Conservation (phyloP, 2,113 vertebrate genomes). For the Ciconia boyciana region DNA sequence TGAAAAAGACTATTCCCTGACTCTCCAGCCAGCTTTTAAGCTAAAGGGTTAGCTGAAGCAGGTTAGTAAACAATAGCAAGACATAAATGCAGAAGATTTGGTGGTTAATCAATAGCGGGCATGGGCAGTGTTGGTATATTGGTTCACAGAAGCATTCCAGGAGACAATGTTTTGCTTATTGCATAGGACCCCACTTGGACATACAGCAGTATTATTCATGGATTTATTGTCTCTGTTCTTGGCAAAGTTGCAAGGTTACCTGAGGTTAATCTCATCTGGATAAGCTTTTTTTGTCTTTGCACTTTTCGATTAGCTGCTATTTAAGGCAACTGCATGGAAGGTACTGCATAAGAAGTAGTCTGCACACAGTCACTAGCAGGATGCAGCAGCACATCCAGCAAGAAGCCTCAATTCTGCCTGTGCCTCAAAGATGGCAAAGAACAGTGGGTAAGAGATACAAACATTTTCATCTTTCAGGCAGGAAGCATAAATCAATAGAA, state of each 20-base stretch:
- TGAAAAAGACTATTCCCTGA: background rate
- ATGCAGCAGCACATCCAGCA: background rate
- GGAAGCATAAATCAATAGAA: background rate
- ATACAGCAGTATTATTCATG: background rate
- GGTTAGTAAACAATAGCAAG: background rate
- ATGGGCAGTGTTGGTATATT: background rate
- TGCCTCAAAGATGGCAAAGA: background rate
- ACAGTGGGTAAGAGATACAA: background rate
- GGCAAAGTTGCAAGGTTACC: background rate
- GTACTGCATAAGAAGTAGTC: background rate
- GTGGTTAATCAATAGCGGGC: background rate
- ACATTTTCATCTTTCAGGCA: background rate
- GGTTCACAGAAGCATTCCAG: background rate
- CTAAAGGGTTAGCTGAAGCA: background rate
- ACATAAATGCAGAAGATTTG: background rate
- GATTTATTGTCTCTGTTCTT: background rate
- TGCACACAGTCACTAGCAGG: background rate
- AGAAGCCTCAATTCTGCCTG: background rate
- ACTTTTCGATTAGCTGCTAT: background rate
- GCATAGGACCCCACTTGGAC: background rate
- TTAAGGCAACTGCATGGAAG: background rate
- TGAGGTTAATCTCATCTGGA: background rate
- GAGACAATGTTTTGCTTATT: background rate
- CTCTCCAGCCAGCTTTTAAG: background rate
- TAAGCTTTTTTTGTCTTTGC: background rate